phyloP scores from a whole-genome alignment of 2,797 vertebrate species.

The Halcyon leucocephala region DNA sequence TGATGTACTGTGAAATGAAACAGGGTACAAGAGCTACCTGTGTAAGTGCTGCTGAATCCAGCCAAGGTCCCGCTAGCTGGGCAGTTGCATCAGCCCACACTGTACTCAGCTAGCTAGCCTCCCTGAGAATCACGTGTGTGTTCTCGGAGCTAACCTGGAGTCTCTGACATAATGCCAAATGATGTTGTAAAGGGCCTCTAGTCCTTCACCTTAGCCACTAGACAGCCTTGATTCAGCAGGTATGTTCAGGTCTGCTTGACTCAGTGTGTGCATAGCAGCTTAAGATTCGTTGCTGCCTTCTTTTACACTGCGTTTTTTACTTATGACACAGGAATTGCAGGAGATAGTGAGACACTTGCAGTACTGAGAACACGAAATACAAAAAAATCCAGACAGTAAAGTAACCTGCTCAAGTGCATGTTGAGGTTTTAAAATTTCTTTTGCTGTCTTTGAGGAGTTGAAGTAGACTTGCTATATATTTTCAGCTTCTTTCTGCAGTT shows the following conservation, averaged over 20 bases:
- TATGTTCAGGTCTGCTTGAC: not conserved
- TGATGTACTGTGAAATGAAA: not conserved
- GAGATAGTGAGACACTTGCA: not conserved
- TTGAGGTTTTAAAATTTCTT: not conserved
- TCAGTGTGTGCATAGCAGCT: not conserved
- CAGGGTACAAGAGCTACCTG: rapidly evolving
- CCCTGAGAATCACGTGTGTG: not conserved
- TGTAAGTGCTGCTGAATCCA: not conserved
- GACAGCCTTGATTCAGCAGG: not conserved
- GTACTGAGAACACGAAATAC: not conserved
- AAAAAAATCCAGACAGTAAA: not conserved
- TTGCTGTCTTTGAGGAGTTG: not conserved
- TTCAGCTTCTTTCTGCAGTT: not conserved
- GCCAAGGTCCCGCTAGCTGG: rapidly evolving
- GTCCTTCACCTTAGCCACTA: not conserved
- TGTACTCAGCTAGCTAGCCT: rapidly evolving
- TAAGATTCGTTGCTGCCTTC: not conserved
- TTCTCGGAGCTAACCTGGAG: not conserved
- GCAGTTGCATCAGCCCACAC: not conserved
- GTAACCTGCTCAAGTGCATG: rapidly evolving
- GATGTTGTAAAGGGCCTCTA: not conserved
- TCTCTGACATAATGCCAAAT: not conserved
- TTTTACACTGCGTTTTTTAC: not conserved
- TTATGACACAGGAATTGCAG: not conserved
- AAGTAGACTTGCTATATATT: not conserved